phyloP scores from a whole-genome alignment of 2,888 invertebrate species.

The Pseudococcus viburni region DNA sequence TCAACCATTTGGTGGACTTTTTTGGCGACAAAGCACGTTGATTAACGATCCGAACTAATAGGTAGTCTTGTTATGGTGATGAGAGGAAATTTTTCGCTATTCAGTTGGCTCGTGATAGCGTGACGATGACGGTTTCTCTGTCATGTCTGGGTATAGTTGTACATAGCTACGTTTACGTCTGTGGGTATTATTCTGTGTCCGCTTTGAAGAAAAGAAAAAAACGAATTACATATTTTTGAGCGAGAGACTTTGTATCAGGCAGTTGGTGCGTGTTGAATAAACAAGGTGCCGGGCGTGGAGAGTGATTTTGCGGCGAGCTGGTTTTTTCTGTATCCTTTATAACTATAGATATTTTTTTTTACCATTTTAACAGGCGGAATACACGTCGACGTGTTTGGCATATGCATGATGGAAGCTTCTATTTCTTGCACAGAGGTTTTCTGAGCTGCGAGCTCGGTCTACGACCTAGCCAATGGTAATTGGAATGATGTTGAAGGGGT shows the following conservation, averaged over 20 bases:
- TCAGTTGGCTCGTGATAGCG: conserved; percentile 45
- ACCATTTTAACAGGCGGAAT: conserved; percentile 7
- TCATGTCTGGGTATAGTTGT: conserved; percentile 1
- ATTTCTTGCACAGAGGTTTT: neutral
- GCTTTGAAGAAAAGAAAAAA: neutral
- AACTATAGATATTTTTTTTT: neutral
- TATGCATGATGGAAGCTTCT: conserved; percentile 42
- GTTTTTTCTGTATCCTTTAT: neutral
- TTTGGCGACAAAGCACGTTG: conserved; percentile 44
- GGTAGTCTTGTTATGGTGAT: conserved; percentile 39
- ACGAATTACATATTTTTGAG: conserved; percentile 47
- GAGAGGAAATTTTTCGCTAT: conserved; percentile 42
- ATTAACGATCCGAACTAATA: conserved; percentile 41
- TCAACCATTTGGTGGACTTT: neutral
- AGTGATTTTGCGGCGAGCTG: conserved; percentile 44
- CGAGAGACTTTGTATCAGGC: conserved; percentile 1
- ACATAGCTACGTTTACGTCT: neutral
- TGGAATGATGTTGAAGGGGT: conserved; percentile 8
- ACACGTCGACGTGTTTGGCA: conserved; percentile 46
- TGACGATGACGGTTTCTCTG: conserved; percentile 34
- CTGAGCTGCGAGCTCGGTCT: neutral
- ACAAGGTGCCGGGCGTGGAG: neutral
- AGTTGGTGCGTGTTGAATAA: conserved; percentile 8
- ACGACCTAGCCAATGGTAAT: conserved; percentile 12
- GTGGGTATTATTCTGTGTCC: neutral